Evolutionary conservation across 2,113 vertebrate genomes (phyloP), one percentile per base, ranked within the genome.

Genomic region (Amblyopsis rosae): DNA sequence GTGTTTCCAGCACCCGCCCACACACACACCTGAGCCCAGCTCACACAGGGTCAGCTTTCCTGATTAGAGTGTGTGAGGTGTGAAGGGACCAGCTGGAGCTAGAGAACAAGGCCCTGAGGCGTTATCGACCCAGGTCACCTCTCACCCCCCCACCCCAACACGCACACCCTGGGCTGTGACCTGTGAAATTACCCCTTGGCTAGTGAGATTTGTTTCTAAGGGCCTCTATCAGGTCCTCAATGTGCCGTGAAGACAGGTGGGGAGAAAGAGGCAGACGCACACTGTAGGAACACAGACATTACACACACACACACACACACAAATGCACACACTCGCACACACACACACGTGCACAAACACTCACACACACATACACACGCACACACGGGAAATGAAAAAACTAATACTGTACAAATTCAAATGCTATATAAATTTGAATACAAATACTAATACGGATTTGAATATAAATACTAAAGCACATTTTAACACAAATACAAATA

Each of bases 181-280:
- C 89, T 91, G 89, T 92, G 87, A 92, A 93, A 92, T 91, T 81
- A 85, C 87, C 80, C 80, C 82, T 81, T 75, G 45, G 63, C 87
- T 83, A 33, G 72, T 79, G 78, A 85, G 84, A 88, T 88, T 87
- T 89, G 88, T 87, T 87, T 86, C 81, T 70, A 86, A 80, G 84
- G 83, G 75, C 84, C 83, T 88, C 86, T 81, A 89, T 88, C 84
- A 88, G 82, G 79, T 88, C 48, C 82, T 76, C 86, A 86, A 88
- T 89, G 83, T 82, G 84, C 78, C 85, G 68, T 87, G 81, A 89
- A 87, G 85, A 70, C 75, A 82, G 80, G 87, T 83, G 85, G 77
- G 72, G 56, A 12, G 63, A 58, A 58, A 8, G 35, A 8, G 35
- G 35, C 35, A 70, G 70, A 68, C 73, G 41, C 9, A 3, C 49